These are phyloP conservation scores for Hypomecis atomaria DNA, from an alignment of 2,888 invertebrate species.

Conservation along the genomic window DNA sequence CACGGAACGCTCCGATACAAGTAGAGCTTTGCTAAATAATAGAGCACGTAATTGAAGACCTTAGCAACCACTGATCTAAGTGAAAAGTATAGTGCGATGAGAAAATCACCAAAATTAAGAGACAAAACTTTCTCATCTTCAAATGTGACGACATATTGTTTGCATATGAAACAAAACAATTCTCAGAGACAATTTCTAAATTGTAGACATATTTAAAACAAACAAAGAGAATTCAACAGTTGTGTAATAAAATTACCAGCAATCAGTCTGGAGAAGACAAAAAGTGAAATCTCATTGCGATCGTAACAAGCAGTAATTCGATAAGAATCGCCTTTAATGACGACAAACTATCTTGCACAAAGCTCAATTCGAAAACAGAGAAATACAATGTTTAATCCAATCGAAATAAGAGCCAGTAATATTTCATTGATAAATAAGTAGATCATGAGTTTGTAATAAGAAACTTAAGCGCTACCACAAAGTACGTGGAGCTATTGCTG, in stretches of 20 bases:
- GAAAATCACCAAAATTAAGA: constrained; percentile 22
- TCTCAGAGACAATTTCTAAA: constrained; percentile 31
- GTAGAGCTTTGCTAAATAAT: constrained; percentile 21
- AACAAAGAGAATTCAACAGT: constrained; percentile 36
- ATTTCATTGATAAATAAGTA: constrained; percentile 21
- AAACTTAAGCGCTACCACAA: constrained; percentile 36
- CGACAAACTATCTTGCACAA: constrained; percentile 36
- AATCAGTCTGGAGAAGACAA: constrained; percentile 44
- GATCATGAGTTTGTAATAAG: constrained; percentile 31
- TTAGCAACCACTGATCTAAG: constrained; percentile 11
- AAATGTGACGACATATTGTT: constrained; percentile 33
- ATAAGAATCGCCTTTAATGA: constrained; percentile 51
- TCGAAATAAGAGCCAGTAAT: constrained; percentile 29
- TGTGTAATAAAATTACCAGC: constrained; percentile 46
- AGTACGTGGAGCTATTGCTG: constrained; percentile 37
- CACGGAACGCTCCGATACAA: constrained; percentile 34
- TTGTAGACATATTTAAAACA: constrained; percentile 28
- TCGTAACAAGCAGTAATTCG: constrained; percentile 51
- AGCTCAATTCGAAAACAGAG: constrained; percentile 18
- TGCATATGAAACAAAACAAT: constrained; percentile 34
- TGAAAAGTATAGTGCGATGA: constrained; percentile 4
- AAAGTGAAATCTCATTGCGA: constrained; percentile 52
- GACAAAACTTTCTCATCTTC: constrained; percentile 25
- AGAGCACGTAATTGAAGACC: constrained; percentile 3
- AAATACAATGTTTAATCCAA: constrained; percentile 28